Evolutionary conservation across 2,888 invertebrate genomes (phyloP), one percentile per base, ranked within the genome.

Genomic region (Strigamia transsilvanica): DNA sequence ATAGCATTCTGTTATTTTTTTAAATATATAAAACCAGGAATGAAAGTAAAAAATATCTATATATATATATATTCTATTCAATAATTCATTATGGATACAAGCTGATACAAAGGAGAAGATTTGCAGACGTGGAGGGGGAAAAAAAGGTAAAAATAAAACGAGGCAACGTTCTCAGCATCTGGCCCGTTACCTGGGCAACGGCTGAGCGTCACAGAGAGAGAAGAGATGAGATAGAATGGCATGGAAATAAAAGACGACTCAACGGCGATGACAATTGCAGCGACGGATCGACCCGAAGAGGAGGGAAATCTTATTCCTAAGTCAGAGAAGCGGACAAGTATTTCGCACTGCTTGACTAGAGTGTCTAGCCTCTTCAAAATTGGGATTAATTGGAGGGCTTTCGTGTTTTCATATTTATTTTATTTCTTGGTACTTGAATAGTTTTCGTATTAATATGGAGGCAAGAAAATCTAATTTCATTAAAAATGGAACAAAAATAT

Each of bases 21-120:
- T 66, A 2, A 27, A 66, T 66, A 66, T 23, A 66, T 66, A 21
- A 21, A 73, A 56, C 56, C 56, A 56, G n/a, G 9, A 18, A 56
- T 56, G 9, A 56, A 56, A 56, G 18, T 15, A n/a, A 73, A 73
- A 73, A 27, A 27, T 27, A 27, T 27, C 1, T 27, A 27, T 27
- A 27, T 27, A 12, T 73, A 27, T 9, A 12, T 32, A 27, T 73
- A 73, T 73, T 73, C 73, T n/a, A 27, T 73, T 73, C 73, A 73
- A 73, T 73, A 73, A 73, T 73, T 73, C 73, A 73, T 73, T 73
- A 73, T 73, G 73, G 73, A 73, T 73, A 73, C 73, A 73, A 73
- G 73, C 73, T 73, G 73, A 73, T 73, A 73, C 73, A 73, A 73
- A 73, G 32, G 73, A 73, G 32, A 32, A 73, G 73, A 73, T 73